Evolutionary conservation across 2,797 vertebrate genomes (phyloP), one percentile per base, ranked within the genome.

Genomic region (Clamator glandarius): DNA sequence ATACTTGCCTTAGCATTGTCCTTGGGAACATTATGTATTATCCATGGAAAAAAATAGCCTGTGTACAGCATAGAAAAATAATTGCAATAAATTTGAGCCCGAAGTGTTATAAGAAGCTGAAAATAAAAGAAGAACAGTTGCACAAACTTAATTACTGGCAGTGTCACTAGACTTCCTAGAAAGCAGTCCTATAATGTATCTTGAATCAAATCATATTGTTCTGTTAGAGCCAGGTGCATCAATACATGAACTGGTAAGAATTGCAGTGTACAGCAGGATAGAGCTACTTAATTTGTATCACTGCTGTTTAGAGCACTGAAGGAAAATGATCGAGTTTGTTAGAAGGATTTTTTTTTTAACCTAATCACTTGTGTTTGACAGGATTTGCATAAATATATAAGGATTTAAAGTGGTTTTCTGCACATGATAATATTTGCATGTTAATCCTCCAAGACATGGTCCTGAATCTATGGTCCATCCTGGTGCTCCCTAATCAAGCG

Each of bases 271-370:
- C 25, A 87, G 29, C 50, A 72, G 12, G 14, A 50, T 9, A 48
- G 11, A 90, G 85, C 24, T 80, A 42, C 73, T 89, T 64, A 3
- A 57, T 62, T 41, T 51, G 2, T 74, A 33, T 61, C 28, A 33
- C 21, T 69, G 20, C 28, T 66, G 18, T 57, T 84, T 46, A 82
- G 33, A 62, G 62, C 15, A 20, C 21, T 86, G 84, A 36, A 88
- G 20, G 55, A 75, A 77, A 92, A 84, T n/a, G 80, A 89, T 70
- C 57, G 48, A 15, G 3, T 76, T 94, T 93, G 75, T 89, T 78
- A 57, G 21, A 75, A 83, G 12, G 48, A 73, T 23, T 93, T 77
- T 19, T 48, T 25, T 39, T 77, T 89, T 9, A 39, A 68, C 42
- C 12, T 84, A 64, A 90, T 81, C 35, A 50, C 42, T 91, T 68